Conservation (phyloP, 1,140 invertebrate species). For the Dendroctonus valens region DNA sequence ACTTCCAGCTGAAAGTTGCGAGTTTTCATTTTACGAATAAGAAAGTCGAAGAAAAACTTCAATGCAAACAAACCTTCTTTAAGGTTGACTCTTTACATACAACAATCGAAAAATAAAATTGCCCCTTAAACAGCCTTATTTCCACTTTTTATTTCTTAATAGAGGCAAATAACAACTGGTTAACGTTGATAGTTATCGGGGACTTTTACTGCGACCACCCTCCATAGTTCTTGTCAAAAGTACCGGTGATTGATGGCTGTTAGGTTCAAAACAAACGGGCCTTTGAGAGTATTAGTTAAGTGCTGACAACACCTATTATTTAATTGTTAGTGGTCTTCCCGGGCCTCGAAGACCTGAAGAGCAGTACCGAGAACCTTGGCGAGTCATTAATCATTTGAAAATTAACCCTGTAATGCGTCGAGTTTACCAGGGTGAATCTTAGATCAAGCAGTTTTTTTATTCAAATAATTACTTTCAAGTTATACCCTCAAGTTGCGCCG, state of each 20-base stretch:
- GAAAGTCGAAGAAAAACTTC: too few species aligned
- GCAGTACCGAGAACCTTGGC: constrained; percentile 14
- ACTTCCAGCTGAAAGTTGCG: too few species aligned
- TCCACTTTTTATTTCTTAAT: too few species aligned
- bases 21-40: too few species aligned
- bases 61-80: too few species aligned
- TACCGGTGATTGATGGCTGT: constrained; percentile 25
- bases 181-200: constrained; percentile 10
- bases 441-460: too few species aligned
- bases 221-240: constrained; percentile 14
- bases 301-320: constrained; percentile 34
- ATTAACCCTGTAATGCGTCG: constrained; percentile 6
- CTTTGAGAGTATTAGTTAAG: constrained; percentile 34
- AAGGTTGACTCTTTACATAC: too few species aligned
- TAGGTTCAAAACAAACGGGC: constrained; percentile 31
- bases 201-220: neutral
- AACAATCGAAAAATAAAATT: too few species aligned
- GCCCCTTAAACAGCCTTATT: too few species aligned
- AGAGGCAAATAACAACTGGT: neutral
- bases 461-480: too few species aligned
- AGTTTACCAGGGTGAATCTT: too few species aligned
- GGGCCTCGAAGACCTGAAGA: constrained; percentile 15
- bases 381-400: constrained; percentile 20
- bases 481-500: too few species aligned
- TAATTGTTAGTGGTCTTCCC: constrained; percentile 27